Evolutionary conservation across 2,888 invertebrate species (phyloP).

Genomic region (Campoletis raptor): DNA sequence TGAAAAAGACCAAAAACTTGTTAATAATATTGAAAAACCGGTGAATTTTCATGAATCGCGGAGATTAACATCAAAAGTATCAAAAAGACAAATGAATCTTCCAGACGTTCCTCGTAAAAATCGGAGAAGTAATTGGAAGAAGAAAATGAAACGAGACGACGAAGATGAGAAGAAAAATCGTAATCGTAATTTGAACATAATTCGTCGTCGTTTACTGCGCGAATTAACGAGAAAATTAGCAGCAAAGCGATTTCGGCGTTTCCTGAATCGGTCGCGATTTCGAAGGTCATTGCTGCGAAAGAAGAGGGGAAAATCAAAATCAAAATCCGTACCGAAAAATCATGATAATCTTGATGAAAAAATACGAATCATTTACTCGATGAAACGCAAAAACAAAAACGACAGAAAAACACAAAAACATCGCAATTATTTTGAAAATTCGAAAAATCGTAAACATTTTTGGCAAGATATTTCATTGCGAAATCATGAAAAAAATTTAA

Average conservation of each 20-base stretch:
- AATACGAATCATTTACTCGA: slow-evolving; percentile 69
- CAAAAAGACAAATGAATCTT: slow-evolving; percentile 71
- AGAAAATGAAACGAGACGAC: slow-evolving; percentile 66
- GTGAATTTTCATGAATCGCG: neutral
- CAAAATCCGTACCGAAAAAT: neutral
- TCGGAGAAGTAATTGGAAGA: slow-evolving; percentile 69
- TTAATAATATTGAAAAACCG: too few species aligned
- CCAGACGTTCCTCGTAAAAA: slow-evolving; percentile 63
- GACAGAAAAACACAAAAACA: slow-evolving; percentile 6
- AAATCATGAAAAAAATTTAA: neutral
- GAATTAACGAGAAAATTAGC: slow-evolving; percentile 61
- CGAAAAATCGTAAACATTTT: slow-evolving; percentile 24
- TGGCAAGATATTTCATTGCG: slow-evolving; percentile 30
- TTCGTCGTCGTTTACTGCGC: slow-evolving; percentile 62
- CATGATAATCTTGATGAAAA: slow-evolving; percentile 64
- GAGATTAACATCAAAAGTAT: slow-evolving; percentile 45
- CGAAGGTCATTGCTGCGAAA: slow-evolving; percentile 14
- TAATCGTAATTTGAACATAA: slow-evolving; percentile 40
- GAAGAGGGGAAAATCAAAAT: neutral
- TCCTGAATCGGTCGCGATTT: slow-evolving; percentile 16
- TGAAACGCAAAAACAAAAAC: slow-evolving; percentile 56
- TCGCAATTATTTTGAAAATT: neutral
- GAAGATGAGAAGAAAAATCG: slow-evolving; percentile 1
- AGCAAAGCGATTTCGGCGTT: slow-evolving; percentile 25
- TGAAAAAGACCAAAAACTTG: neutral